Percentiles rank a stretch among this genome's conserved stretches.
Evolutionary conservation across 2,113 vertebrate species (phyloP).

Genomic region (Corythornis cristatus): DNA sequence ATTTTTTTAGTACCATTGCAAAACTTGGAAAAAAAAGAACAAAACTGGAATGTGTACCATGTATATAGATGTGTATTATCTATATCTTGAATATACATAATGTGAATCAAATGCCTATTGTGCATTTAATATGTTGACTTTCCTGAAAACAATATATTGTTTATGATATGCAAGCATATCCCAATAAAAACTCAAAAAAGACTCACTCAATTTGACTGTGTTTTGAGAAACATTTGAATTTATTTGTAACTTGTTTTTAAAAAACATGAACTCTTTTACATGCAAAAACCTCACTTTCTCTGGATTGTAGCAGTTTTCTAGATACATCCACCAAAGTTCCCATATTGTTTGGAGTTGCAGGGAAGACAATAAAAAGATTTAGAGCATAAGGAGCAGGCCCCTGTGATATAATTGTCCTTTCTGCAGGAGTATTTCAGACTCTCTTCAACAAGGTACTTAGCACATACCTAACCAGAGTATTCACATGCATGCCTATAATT

Average conservation of each 20-base stretch:
- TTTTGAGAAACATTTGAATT: background rate
- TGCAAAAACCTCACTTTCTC: background rate
- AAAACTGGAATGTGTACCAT: background rate
- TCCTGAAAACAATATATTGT: background rate
- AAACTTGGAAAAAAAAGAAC: background rate
- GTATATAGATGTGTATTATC: background rate
- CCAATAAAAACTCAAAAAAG: too few relatives aligned
- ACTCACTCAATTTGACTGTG: background rate
- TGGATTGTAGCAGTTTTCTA: background rate
- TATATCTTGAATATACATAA: background rate
- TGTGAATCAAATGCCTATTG: background rate
- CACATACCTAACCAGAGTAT: background rate
- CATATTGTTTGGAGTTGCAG: background rate
- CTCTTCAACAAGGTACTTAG: background rate
- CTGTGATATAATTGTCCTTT: background rate
- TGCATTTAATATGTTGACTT: background rate
- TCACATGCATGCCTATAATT: slow-evolving; percentile 27
- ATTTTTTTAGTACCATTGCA: background rate
- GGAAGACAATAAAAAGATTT: background rate
- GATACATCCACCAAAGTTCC: background rate
- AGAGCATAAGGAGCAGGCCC: background rate
- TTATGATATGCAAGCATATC: background rate
- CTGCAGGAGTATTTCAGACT: background rate
- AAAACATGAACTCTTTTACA: background rate
- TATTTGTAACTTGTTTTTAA: background rate